Conservation (phyloP, 2,113 vertebrate genomes). For the Myrmecophaga tridactyla region DNA sequence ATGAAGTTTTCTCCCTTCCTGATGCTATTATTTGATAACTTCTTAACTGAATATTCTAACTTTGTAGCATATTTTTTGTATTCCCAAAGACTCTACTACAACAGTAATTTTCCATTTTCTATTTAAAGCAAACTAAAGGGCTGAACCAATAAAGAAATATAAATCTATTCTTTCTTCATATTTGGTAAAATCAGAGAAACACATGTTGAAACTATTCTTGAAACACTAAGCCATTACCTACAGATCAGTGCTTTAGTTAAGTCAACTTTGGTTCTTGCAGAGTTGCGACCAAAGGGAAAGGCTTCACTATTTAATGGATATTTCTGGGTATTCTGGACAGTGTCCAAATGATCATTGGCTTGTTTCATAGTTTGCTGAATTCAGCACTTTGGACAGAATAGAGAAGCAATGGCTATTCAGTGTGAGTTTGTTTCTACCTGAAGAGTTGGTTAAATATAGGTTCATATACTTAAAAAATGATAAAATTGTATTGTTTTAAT, state of each 20-base stretch:
- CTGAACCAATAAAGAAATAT: background rate
- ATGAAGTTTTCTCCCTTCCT: background rate
- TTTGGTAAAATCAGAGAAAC: conserved; percentile 18
- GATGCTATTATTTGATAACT: background rate
- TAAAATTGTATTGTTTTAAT: background rate
- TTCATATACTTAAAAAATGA: background rate
- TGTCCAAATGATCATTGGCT: conserved; percentile 35
- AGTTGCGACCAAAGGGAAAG: conserved; percentile 23
- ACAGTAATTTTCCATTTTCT: background rate
- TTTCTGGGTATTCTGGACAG: background rate
- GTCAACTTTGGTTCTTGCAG: background rate
- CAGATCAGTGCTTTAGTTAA: conserved; percentile 28
- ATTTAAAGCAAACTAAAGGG: background rate
- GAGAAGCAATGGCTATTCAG: background rate
- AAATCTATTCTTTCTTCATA: background rate
- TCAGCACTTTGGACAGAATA: background rate
- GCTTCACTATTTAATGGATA: background rate
- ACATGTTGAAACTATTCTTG: background rate
- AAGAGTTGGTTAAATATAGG: background rate
- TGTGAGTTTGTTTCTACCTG: conserved; percentile 5
- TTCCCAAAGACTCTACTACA: background rate
- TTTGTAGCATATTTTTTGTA: conserved; percentile 16
- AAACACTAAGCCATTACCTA: conserved; percentile 9
- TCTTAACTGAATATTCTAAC: background rate
- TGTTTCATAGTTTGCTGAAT: background rate